Base-by-base conservation (phyloP, 2,888 invertebrate species). In the Carpatolechia fugitivella region DNA sequence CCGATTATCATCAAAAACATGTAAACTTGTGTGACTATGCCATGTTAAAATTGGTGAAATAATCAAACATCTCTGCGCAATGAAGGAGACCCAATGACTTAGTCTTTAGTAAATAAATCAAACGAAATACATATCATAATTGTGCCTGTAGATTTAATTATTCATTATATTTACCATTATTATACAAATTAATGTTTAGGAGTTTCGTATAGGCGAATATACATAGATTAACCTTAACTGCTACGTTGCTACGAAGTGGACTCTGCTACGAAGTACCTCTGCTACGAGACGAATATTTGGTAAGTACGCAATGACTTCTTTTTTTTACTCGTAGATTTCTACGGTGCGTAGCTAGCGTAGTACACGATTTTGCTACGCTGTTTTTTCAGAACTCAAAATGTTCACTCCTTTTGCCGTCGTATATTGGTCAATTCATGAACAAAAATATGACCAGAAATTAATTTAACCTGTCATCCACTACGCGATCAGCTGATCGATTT, bases 81-180 rank as follows among this genome's bases (percentile, higher is more conserved):
- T 52, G 30, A 33, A 52, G 31, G 41, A 18, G 36, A 20, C 11
- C 40, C 41, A 41, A 79, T 79, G 80, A 68, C 66, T 72, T 85
- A 84, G 72, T 57, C 62, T 71, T 60, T 73, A 76, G 38, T 35
- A 70, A 66, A 60, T 64, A 68, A 74, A 78, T 75, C 68, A 74
- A 80, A 75, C 70, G 61, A 70, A 79, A 86, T 85, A 88, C 88
- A 89, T 89, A 89, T 89, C 88, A 88, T 78, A 68, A 74, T 64
- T 81, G 88, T 89, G 89, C 88, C 88, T 88, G 73, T 84, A 87
- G 69, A 69, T 61, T 70, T 77, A 76, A 75, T 52, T 55, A 46
- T 29, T 16, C n/a, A 29, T 46, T 36, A 54, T 47, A 56, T 56
- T 52, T 56, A 56, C 56, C 44, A 33, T 41, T 33, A 40, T 31